These are phyloP conservation scores for Lophius americanus DNA, from an alignment of 2,797 vertebrate genomes.

Conservation along the genomic window DNA sequence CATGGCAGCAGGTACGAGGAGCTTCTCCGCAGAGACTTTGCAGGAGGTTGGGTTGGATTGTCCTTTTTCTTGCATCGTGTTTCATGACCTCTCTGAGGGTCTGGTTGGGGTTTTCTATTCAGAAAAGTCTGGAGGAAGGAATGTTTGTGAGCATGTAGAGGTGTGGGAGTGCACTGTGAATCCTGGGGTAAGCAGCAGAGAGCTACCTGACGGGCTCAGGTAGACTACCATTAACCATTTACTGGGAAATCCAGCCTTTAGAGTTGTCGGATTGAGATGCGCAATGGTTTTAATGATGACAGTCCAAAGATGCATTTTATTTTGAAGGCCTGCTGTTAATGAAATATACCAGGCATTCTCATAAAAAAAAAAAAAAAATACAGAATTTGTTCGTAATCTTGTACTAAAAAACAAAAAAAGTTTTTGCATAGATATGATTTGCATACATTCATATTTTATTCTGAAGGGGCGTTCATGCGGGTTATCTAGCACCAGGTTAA, in stretches of 20 bases:
- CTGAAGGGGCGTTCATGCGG: too few relatives aligned
- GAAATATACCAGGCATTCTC: not conserved
- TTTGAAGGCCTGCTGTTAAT: conserved; percentile 4
- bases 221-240: not conserved
- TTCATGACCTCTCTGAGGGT: conserved; percentile 83
- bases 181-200: not conserved
- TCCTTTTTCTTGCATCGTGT: conserved; percentile 19
- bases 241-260: not conserved
- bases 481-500: too few relatives aligned
- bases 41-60: conserved; percentile 52
- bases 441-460: too few relatives aligned
- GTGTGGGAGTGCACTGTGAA: not conserved
- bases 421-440: too few relatives aligned
- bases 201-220: conserved; percentile 29
- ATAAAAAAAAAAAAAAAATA: too few relatives aligned
- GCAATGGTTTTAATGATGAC: not conserved
- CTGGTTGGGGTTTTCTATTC: conserved; percentile 78
- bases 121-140: conserved; percentile 72
- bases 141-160: conserved; percentile 68
- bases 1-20: conserved; percentile 83
- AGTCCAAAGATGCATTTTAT: conserved; percentile 9
- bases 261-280: not conserved
- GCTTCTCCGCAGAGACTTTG: conserved; percentile 29
- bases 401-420: too few relatives aligned
- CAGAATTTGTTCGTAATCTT: too few relatives aligned